Conservation (phyloP, 2,797 vertebrate species). For the Gallinago nigripennis region DNA sequence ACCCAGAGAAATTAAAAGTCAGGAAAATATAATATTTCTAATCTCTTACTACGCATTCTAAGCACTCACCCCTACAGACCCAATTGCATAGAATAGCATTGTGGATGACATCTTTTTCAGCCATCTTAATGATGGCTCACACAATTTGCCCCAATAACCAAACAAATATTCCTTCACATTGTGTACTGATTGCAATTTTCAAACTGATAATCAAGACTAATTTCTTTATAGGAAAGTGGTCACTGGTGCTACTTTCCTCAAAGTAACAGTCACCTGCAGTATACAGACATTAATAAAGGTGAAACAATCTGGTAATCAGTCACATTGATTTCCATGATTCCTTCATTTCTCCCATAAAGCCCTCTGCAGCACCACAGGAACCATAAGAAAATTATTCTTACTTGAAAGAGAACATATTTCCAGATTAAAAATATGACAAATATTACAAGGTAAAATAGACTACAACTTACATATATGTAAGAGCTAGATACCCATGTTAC, state of each 20-base stretch:
- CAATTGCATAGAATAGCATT: background rate
- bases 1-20: background rate
- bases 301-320: background rate
- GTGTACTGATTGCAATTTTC: background rate
- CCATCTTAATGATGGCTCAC: background rate
- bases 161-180: background rate
- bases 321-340: background rate
- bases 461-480: background rate
- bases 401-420: background rate
- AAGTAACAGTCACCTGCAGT: background rate
- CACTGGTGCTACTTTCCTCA: fast-evolving
- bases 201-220: background rate
- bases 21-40: background rate
- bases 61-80: background rate
- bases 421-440: background rate
- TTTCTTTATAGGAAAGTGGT: background rate
- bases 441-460: background rate
- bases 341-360: background rate
- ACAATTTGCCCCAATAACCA: background rate
- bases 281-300: background rate
- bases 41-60: background rate
- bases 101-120: background rate
- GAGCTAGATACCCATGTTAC: background rate
- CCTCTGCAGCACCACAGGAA: background rate
- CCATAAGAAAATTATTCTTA: background rate